A percentile compares a stretch with the other conserved stretches of the same genome.
phyloP scores from a whole-genome alignment of 2,797 vertebrate genomes.

The Cynodonichthys magdalenae region DNA sequence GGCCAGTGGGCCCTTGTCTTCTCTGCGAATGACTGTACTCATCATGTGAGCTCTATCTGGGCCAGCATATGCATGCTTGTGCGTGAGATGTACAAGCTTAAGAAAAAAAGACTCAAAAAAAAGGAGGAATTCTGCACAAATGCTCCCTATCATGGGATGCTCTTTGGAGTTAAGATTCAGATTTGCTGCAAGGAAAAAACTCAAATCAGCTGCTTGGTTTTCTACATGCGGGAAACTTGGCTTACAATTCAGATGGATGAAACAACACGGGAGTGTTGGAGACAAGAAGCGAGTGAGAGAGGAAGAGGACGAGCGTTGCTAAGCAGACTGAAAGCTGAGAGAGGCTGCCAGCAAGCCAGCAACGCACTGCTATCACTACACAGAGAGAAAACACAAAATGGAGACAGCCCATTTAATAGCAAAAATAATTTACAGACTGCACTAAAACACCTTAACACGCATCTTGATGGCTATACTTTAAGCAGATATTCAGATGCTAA shows the following conservation, averaged over 20 bases:
- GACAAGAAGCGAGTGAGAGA: constrained; percentile 66
- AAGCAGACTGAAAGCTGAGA: constrained; percentile 74
- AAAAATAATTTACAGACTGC: constrained; percentile 37
- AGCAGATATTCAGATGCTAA: neutral
- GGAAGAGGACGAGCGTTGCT: constrained; percentile 74
- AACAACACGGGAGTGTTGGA: constrained; percentile 63
- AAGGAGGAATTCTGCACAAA: constrained; percentile 34
- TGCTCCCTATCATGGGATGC: constrained; percentile 8
- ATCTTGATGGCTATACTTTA: neutral
- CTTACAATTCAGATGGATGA: constrained; percentile 54
- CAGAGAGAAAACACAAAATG: constrained; percentile 70
- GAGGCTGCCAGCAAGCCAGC: constrained; percentile 72
- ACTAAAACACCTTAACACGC: constrained; percentile 24
- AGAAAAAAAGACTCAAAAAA: constrained; percentile 28
- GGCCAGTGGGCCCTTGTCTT: constrained; percentile 70
- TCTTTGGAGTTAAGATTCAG: constrained; percentile 36
- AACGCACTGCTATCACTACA: constrained; percentile 61
- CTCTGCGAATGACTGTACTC: constrained; percentile 63
- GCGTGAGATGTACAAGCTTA: neutral
- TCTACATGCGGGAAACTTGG: constrained; percentile 41
- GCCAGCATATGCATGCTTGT: constrained; percentile 17
- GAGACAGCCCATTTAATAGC: constrained; percentile 57
- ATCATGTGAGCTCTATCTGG: constrained; percentile 56
- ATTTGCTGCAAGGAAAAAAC: constrained; percentile 19
- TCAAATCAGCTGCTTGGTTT: constrained; percentile 36